phyloP scores from a whole-genome alignment of 2,113 vertebrate genomes.

The Haliaeetus leucogaster region DNA sequence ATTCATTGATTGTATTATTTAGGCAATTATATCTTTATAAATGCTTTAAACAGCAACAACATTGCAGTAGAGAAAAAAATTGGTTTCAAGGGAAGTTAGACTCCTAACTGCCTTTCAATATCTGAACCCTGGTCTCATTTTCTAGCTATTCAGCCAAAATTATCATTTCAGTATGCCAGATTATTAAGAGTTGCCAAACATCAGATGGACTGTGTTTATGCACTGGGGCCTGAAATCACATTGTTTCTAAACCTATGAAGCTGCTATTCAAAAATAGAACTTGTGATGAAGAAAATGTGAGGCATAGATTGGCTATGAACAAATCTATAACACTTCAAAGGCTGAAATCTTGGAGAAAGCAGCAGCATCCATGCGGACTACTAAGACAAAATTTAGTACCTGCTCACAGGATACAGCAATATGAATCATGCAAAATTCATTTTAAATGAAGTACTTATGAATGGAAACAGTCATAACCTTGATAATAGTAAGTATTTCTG shows the following conservation, averaged over 20 bases:
- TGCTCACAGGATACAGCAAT: background rate
- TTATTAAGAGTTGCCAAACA: background rate
- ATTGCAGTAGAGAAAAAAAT: background rate
- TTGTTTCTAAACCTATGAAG: conserved; percentile 46
- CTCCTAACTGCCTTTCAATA: background rate
- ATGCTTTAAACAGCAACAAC: background rate
- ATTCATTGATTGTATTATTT: background rate
- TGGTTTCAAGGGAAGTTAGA: background rate
- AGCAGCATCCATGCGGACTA: conserved; percentile 6
- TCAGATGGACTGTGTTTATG: background rate
- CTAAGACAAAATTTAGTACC: conserved; percentile 29
- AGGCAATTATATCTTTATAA: background rate
- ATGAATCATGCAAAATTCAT: conserved; percentile 56
- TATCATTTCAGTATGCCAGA: conserved; percentile 2
- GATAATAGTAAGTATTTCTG: conserved; percentile 49
- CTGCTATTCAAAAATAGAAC: conserved; percentile 10
- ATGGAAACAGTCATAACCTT: conserved; percentile 47
- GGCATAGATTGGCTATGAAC: conserved; percentile 3
- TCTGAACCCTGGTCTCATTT: background rate
- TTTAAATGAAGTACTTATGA: conserved; percentile 68
- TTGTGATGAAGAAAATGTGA: conserved; percentile 4
- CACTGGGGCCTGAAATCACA: background rate
- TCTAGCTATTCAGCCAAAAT: conserved; percentile 7
- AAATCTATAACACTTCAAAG: background rate
- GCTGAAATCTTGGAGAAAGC: background rate